Evolutionary conservation across 2,888 invertebrate genomes (phyloP).

Genomic region (Malacosoma neustria): DNA sequence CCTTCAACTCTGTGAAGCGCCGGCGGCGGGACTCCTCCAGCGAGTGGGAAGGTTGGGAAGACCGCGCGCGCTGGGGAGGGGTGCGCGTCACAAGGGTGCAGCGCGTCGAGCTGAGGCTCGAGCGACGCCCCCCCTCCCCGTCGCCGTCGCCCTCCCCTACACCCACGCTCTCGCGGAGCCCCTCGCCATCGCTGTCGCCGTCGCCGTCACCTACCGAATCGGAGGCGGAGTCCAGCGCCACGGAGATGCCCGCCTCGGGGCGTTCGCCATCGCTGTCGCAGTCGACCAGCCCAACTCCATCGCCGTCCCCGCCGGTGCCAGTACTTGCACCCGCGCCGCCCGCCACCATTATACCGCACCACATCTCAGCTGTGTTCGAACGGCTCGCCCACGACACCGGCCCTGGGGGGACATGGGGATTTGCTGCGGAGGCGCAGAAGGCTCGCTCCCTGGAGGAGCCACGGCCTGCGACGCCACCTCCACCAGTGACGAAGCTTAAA

Average conservation of each 20-base stretch:
- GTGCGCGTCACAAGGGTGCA: constrained; percentile 55
- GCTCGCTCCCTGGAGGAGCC: constrained; percentile 19
- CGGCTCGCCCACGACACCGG: constrained; percentile 47
- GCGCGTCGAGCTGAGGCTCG: constrained; percentile 45
- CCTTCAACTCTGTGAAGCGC: constrained; percentile 81
- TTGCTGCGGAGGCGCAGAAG: constrained; percentile 76
- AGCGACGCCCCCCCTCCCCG: constrained; percentile 22
- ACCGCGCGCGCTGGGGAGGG: constrained; percentile 30
- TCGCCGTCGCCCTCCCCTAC: constrained; percentile 10
- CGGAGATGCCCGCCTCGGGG: constrained; percentile 24
- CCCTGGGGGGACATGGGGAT: constrained; percentile 67
- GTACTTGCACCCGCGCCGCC: constrained; percentile 4
- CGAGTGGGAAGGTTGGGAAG: constrained; percentile 56
- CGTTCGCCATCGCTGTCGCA: constrained; percentile 8
- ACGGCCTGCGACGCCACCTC: constrained; percentile 3
- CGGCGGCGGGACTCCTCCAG: constrained; percentile 42
- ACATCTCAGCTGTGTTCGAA: constrained; percentile 18
- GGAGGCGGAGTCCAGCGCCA: constrained; percentile 7
- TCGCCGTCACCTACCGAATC: constrained; percentile 10
- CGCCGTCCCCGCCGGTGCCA: neutral
- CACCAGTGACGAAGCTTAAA: constrained; percentile 1
- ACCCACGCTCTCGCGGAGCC: constrained; percentile 11
- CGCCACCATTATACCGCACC: constrained; percentile 9
- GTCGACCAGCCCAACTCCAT: neutral
- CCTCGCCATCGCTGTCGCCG: constrained; percentile 10